These are phyloP conservation scores for Periparus ater DNA, from an alignment of 2,797 vertebrate species.

Conservation along the genomic window DNA sequence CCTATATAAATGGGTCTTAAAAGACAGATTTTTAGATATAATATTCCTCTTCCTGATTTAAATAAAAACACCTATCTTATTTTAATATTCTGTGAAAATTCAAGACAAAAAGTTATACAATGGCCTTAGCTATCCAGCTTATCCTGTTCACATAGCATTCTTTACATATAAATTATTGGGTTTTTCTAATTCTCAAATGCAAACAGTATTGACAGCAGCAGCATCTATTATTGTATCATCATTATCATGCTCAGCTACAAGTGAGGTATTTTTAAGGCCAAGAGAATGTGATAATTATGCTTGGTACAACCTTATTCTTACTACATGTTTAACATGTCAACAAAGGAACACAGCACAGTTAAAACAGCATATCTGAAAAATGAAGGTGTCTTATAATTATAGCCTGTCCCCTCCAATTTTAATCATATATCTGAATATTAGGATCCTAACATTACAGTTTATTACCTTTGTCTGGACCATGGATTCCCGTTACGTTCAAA, in stretches of 20 bases:
- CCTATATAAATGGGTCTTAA: not conserved
- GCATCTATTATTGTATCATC: not conserved
- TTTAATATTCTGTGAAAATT: not conserved
- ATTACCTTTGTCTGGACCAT: not conserved
- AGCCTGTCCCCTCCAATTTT: not conserved
- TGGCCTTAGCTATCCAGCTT: not conserved
- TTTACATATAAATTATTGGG: not conserved
- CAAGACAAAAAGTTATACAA: not conserved
- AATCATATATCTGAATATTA: conserved; percentile 4
- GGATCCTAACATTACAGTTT: not conserved
- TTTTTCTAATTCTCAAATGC: conserved; percentile 13
- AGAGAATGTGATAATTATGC: conserved; percentile 8
- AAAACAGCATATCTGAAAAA: conserved; percentile 31
- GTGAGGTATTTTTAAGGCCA: conserved; percentile 29
- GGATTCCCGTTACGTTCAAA: not conserved
- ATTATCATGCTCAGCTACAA: not conserved
- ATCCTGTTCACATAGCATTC: not conserved
- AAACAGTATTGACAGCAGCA: not conserved
- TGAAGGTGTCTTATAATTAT: not conserved
- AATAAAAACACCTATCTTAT: not conserved
- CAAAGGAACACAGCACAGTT: not conserved
- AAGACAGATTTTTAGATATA: not conserved
- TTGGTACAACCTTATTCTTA: conserved; percentile 41
- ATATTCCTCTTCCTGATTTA: not conserved
- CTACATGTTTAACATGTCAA: conserved; percentile 1